A percentile compares a stretch with the other conserved stretches of the same genome.
phyloP scores from a whole-genome alignment of 2,888 invertebrate genomes.

The Dorcus parallelipipedus region DNA sequence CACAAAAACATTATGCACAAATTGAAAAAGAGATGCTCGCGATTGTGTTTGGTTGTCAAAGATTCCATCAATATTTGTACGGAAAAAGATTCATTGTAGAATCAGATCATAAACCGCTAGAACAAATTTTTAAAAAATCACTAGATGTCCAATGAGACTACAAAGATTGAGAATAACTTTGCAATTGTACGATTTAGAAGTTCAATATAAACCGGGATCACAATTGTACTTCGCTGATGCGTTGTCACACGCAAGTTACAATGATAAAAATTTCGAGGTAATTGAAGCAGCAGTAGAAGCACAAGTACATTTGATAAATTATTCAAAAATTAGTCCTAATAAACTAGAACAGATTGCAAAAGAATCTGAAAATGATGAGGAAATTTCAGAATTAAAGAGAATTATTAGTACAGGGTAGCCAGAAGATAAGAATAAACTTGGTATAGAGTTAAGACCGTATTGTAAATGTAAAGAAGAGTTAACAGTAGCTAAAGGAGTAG shows the following conservation, averaged over 20 bases:
- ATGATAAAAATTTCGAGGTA: background rate
- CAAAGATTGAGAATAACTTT: background rate
- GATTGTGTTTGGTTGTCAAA: too few relatives aligned
- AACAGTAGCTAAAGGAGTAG: background rate
- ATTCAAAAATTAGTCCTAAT: background rate
- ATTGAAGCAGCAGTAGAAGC: background rate
- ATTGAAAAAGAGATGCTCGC: too few relatives aligned
- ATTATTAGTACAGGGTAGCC: background rate
- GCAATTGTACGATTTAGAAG: background rate
- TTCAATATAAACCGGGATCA: too few relatives aligned
- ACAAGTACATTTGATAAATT: background rate
- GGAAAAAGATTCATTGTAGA: background rate
- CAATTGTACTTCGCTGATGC: too few relatives aligned
- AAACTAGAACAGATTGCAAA: background rate
- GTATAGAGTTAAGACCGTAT: background rate
- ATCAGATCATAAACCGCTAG: slow-evolving; percentile 17
- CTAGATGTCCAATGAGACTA: background rate
- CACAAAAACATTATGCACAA: too few relatives aligned
- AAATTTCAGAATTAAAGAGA: background rate
- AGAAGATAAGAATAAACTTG: background rate
- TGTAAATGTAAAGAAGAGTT: background rate
- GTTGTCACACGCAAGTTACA: background rate
- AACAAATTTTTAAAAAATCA: background rate
- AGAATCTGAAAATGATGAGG: background rate
- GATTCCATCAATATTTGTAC: too few relatives aligned